These are phyloP conservation scores for Siphamia tubifer DNA, from an alignment of 2,113 vertebrate species.

Conservation along the genomic window DNA sequence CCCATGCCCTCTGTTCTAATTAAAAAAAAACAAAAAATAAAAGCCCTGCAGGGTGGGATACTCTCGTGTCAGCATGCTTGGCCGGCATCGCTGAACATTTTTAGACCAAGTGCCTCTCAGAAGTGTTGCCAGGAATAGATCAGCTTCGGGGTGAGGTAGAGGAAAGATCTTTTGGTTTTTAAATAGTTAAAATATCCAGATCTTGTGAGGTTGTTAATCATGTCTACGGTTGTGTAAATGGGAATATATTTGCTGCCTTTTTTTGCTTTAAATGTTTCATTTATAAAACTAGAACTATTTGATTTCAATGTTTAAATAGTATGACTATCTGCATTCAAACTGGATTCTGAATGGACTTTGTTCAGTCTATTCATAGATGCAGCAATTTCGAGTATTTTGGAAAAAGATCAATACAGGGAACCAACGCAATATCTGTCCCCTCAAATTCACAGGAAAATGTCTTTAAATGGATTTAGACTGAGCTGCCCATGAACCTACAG, in stretches of 20 bases:
- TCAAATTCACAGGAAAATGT: too few relatives aligned
- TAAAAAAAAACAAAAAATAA: neutral
- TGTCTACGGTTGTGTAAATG: neutral
- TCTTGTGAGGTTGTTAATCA: neutral
- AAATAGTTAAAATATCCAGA: neutral
- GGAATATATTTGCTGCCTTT: neutral
- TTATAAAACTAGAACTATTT: neutral
- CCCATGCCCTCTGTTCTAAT: neutral
- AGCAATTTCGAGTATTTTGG: slow-evolving; percentile 13
- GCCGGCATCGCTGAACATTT: neutral
- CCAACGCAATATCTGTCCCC: too few relatives aligned
- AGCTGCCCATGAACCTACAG: too few relatives aligned
- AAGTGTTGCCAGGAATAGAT: neutral
- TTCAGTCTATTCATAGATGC: slow-evolving; percentile 45
- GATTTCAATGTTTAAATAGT: slow-evolving; percentile 18
- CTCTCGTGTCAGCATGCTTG: neutral
- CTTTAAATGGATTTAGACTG: too few relatives aligned
- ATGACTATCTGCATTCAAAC: neutral
- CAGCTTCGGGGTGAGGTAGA: neutral
- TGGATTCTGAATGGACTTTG: slow-evolving; percentile 12
- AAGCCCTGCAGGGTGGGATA: neutral
- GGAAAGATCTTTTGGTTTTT: neutral
- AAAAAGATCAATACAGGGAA: slow-evolving; percentile 9
- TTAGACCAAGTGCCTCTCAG: slow-evolving; percentile 18
- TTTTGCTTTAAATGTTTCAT: neutral